A percentile compares a stretch with the other conserved stretches of the same genome.
phyloP scores from a whole-genome alignment of 2,797 vertebrate genomes.

The Acanthis flammea region DNA sequence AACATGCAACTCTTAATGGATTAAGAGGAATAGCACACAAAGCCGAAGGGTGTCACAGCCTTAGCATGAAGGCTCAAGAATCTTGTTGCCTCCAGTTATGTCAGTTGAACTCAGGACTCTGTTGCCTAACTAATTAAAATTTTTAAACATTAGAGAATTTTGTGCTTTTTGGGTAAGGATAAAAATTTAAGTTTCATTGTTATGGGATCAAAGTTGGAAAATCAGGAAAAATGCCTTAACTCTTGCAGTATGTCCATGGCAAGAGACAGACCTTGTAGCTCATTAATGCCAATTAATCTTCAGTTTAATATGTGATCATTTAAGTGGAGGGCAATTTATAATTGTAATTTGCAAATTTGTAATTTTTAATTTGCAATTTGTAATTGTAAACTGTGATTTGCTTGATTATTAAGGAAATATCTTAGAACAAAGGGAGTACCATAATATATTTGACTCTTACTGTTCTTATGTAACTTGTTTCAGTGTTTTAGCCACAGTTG shows the following conservation, averaged over 20 bases:
- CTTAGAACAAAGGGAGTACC: background rate
- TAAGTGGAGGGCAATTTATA: background rate
- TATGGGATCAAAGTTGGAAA: background rate
- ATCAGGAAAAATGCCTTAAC: background rate
- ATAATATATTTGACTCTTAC: background rate
- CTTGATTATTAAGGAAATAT: background rate
- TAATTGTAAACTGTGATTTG: background rate
- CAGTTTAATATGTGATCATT: background rate
- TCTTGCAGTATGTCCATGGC: background rate
- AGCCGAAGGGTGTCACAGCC: background rate
- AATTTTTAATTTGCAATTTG: background rate
- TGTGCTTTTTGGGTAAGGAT: rapidly evolving
- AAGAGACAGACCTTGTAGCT: background rate
- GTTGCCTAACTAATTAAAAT: background rate
- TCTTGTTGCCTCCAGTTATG: background rate
- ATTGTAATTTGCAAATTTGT: background rate
- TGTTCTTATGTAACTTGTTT: background rate
- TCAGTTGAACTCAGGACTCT: background rate
- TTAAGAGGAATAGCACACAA: background rate
- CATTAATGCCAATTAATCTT: background rate
- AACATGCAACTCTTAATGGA: background rate
- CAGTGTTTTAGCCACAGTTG: background rate
- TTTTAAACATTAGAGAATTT: background rate
- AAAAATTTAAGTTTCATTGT: background rate
- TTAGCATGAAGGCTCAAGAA: background rate